Conservation (phyloP, 2,797 vertebrate genomes). For the Haliaeetus vocifer region DNA sequence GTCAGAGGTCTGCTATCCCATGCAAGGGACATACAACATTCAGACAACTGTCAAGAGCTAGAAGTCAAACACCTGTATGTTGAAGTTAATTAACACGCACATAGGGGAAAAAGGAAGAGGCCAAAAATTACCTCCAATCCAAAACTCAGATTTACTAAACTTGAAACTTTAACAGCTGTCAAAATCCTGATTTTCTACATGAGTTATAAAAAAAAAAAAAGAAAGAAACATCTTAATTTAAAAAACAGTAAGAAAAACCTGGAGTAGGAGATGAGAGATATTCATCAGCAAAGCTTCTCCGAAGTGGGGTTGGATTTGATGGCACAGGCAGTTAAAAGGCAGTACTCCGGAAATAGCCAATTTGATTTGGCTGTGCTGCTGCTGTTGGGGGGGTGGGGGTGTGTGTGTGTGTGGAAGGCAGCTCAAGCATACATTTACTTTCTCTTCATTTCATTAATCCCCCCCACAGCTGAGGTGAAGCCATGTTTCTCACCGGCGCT, state of each 20-base stretch:
- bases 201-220: neutral
- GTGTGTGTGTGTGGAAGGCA: too few species aligned
- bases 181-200: neutral
- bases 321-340: neutral
- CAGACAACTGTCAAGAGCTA: neutral
- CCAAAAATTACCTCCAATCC: neutral
- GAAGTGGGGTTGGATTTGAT: neutral
- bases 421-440: neutral
- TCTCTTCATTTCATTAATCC: neutral
- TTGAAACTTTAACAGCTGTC: neutral
- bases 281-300: neutral
- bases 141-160: neutral
- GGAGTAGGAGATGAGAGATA: neutral
- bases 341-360: neutral
- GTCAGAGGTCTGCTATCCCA: neutral
- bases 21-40: fast-evolving
- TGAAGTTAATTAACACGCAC: neutral
- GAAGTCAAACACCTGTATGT: neutral
- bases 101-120: neutral
- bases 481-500: neutral
- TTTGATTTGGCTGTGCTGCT: neutral
- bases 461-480: neutral
- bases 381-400: too few species aligned
- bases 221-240: neutral
- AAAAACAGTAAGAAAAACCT: neutral